phyloP scores from a whole-genome alignment of 64 coral and sea anemone species.

The Cladopsammia gracilis region DNA sequence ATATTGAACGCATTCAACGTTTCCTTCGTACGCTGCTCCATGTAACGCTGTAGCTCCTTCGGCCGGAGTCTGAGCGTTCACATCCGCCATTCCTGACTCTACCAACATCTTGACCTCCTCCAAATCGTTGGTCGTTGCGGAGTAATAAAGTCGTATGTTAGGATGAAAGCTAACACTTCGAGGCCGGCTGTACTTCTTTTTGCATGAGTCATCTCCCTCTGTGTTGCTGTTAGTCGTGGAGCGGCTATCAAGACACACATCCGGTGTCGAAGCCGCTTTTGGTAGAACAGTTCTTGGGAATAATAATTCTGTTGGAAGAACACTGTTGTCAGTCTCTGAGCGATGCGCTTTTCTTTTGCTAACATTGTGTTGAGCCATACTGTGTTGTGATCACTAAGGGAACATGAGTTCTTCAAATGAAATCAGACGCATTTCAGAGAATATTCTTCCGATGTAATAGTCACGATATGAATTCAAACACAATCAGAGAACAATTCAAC shows the following conservation, averaged over 20 bases:
- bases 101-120: conserved; percentile 81
- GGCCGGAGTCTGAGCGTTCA: conserved; percentile 84
- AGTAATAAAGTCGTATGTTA: conserved; percentile 85
- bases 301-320: background rate
- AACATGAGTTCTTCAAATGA: background rate
- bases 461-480: background rate
- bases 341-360: background rate
- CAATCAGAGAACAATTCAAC: background rate
- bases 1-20: conserved; percentile 66
- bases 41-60: conserved; percentile 91
- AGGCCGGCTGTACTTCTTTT: conserved; percentile 76
- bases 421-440: background rate
- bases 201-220: conserved; percentile 26
- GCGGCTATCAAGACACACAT: background rate
- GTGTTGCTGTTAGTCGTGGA: background rate
- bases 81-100: conserved; percentile 83
- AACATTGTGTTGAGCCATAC: conserved; percentile 6
- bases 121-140: conserved; percentile 85
- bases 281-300: conserved; percentile 32
- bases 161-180: conserved; percentile 94
- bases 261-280: conserved; percentile 36
- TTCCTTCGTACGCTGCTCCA: conserved; percentile 82
- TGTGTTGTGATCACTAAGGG: background rate
- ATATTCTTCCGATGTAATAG: background rate
- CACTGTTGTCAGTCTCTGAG: background rate